Conservation (phyloP, 1,140 invertebrate species). For the Trachymyrmex septentrionalis region DNA sequence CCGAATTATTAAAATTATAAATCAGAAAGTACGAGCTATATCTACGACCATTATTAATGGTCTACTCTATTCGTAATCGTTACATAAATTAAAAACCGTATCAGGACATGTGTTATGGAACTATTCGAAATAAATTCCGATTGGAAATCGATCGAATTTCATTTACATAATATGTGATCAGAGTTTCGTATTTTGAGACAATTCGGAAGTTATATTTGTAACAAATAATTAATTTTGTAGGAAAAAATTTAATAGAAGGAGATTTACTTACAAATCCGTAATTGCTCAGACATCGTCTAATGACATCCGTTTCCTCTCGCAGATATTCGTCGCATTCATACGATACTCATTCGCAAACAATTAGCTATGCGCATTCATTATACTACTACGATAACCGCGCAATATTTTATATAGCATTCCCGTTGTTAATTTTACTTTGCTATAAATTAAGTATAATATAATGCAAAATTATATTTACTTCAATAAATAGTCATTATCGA, state of each 20-base stretch:
- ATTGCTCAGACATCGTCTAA: too few relatives aligned
- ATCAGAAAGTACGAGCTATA: neutral
- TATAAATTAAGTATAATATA: neutral
- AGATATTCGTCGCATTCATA: neutral
- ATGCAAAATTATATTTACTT: slow-evolving; percentile 8
- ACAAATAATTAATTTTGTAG: neutral
- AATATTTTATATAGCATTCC: neutral
- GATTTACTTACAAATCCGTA: neutral
- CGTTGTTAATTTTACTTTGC: neutral
- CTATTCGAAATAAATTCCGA: neutral
- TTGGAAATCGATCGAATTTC: too few relatives aligned
- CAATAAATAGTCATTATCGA: neutral
- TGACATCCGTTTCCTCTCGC: neutral
- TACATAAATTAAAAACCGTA: neutral
- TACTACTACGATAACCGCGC: neutral
- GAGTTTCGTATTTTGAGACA: neutral
- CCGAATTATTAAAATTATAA: slow-evolving; percentile 7
- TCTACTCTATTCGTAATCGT: neutral
- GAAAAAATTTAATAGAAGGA: too few relatives aligned
- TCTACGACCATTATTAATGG: neutral
- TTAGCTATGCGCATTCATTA: neutral
- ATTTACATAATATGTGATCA: neutral
- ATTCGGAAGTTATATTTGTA: neutral
- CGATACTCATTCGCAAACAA: neutral
- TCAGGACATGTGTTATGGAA: neutral